These are phyloP conservation scores for Notodonta dromedarius DNA, from an alignment of 2,888 invertebrate species.

Conservation along the genomic window DNA sequence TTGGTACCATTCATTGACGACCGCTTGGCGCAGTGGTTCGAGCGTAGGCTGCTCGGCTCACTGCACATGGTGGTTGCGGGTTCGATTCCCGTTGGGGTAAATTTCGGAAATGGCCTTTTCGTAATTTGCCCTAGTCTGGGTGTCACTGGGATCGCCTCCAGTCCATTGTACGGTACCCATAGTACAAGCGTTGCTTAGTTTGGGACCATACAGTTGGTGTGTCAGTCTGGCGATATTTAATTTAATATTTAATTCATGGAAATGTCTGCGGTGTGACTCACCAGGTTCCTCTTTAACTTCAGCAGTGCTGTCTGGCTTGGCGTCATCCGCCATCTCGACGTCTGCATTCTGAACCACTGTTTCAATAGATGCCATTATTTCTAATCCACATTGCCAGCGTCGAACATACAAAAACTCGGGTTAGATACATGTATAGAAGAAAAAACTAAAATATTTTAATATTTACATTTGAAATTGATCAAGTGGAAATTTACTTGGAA, in stretches of 20 bases:
- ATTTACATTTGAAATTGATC: background rate
- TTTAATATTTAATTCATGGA: background rate
- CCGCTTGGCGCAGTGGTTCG: too few relatives aligned
- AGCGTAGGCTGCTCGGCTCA: too few relatives aligned
- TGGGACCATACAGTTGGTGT: too few relatives aligned
- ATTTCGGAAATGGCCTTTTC: too few relatives aligned
- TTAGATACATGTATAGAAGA: slow-evolving; percentile 57
- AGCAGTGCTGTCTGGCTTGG: slow-evolving; percentile 86
- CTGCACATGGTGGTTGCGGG: too few relatives aligned
- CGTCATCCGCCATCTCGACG: slow-evolving; percentile 85
- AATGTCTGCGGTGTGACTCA: slow-evolving; percentile 40
- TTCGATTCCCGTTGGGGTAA: too few relatives aligned
- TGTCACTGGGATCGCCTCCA: too few relatives aligned
- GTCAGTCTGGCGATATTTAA: too few relatives aligned
- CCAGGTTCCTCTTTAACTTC: slow-evolving; percentile 89
- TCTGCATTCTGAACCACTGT: slow-evolving; percentile 91
- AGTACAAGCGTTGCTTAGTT: too few relatives aligned
- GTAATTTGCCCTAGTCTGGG: too few relatives aligned
- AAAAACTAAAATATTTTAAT: slow-evolving; percentile 5
- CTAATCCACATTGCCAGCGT: slow-evolving; percentile 82
- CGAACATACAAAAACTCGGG: slow-evolving; percentile 74
- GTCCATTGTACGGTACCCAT: too few relatives aligned
- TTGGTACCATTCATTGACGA: too few relatives aligned
- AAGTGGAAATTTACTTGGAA: background rate
- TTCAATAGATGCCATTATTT: slow-evolving; percentile 93